Evolutionary conservation across 2,888 invertebrate species (phyloP), one percentile per base, ranked within the genome.

Genomic region (Habroteleia sp.): DNA sequence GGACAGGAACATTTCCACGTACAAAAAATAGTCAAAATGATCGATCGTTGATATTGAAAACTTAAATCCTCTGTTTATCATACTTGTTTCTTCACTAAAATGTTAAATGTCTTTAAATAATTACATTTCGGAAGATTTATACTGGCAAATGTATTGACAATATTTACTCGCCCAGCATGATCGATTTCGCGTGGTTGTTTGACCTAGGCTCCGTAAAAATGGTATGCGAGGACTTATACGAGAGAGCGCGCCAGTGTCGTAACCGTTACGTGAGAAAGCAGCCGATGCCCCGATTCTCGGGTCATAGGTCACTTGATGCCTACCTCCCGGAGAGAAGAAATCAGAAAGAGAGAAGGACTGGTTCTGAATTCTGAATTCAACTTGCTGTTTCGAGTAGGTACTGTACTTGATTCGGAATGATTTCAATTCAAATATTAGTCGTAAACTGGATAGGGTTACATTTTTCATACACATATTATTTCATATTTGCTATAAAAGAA

Each of bases 191-290:
- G 35, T 63, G 71, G 60, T 41, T 42, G 62, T 50, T 66, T 46
- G 54, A 68, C 66, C 66, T 46, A 50, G 66, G 60, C 52, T 66
- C 52, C 52, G 71, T 77, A 68, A 78, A 77, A 74, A 54, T 69
- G 60, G 41, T 69, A 72, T 35, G 17, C 48, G 52, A 60, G 48
- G 46, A 14, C 25, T 62, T 71, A 62, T 39, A 33, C 71, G 71
- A 62, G 62, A 73, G 48, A 52, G 58, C 68, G 63, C 63, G 44
- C 44, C 68, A 76, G 74, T 84, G 80, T 82, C 80, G 82, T 83
- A 85, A 85, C 82, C 78, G 85, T 86, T 86, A 87, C 85, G 84
- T 86, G 86, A 87, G 86, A 87, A 86, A 84, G 80, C 83, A 82
- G 66, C 77, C 83, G 81, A 83, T 84, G 85, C 82, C 85, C 86